These are phyloP conservation scores for Acestrorhynchus altus DNA, from an alignment of 2,797 vertebrate genomes.

Conservation along the genomic window DNA sequence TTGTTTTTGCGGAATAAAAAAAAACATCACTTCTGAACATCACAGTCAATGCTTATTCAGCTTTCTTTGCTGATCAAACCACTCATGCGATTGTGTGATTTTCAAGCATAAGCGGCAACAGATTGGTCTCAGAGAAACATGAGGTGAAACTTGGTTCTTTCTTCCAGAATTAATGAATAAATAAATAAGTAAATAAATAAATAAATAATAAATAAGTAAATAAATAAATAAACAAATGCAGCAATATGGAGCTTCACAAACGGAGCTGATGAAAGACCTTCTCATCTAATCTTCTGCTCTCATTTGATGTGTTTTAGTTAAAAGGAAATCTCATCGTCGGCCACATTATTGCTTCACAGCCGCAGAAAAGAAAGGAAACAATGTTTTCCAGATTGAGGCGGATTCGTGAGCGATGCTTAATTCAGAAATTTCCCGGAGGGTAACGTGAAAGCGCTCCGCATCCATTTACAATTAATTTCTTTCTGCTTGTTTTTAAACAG, in stretches of 20 bases:
- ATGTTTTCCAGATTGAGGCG: conserved; percentile 32
- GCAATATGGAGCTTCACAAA: conserved; percentile 17
- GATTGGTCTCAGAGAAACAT: not conserved
- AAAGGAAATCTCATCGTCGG: conserved; percentile 47
- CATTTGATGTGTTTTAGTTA: conserved; percentile 46
- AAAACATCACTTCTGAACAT: too few species aligned
- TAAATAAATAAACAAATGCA: conserved; percentile 18
- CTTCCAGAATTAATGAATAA: not conserved
- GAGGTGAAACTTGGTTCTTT: not conserved
- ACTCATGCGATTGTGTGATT: too few species aligned
- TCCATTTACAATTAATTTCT: conserved; percentile 53
- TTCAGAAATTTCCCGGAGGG: conserved; percentile 51
- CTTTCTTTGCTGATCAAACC: too few species aligned
- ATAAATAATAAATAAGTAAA: not conserved
- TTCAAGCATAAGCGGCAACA: too few species aligned
- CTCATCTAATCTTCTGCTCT: conserved; percentile 39
- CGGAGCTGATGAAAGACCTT: conserved; percentile 24
- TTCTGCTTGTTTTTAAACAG: conserved; percentile 46
- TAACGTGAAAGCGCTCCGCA: conserved; percentile 29
- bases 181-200: not conserved
- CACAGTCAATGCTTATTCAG: too few species aligned
- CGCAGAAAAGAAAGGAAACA: conserved; percentile 20
- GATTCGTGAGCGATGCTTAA: conserved; percentile 47
- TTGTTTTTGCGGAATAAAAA: too few species aligned
- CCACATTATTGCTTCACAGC: conserved; percentile 38